These are phyloP conservation scores for Eciton burchellii DNA, from an alignment of 1,140 invertebrate genomes.

Conservation along the genomic window DNA sequence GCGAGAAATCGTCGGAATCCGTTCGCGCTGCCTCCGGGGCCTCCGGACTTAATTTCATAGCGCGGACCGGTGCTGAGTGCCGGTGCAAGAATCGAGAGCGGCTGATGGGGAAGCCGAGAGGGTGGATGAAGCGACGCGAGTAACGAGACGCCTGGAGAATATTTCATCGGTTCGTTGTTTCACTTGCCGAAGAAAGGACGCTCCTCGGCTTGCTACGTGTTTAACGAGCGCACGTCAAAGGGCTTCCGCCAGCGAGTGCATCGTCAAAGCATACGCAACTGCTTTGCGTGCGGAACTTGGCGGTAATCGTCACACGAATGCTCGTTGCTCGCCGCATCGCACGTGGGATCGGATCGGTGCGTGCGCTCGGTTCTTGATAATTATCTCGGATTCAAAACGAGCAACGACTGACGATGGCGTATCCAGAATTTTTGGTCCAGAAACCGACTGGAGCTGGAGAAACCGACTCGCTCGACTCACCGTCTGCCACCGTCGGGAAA, in stretches of 20 bases:
- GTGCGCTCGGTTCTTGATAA: not conserved
- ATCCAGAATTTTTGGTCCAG: no score
- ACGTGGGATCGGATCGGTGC: slow-evolving; percentile 14
- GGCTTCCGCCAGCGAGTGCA: slow-evolving; percentile 22
- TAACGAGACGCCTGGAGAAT: slow-evolving; percentile 46
- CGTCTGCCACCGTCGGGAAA: no score
- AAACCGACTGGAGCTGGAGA: no score
- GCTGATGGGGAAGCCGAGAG: slow-evolving; percentile 26
- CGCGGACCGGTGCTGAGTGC: slow-evolving; percentile 53
- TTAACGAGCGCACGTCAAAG: slow-evolving; percentile 48
- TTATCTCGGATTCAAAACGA: not conserved
- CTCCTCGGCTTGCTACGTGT: slow-evolving; percentile 25
- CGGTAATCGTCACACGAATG: slow-evolving; percentile 10
- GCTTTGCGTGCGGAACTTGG: slow-evolving; percentile 27
- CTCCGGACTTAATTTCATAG: slow-evolving; percentile 72
- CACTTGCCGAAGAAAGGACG: slow-evolving; percentile 7
- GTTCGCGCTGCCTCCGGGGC: slow-evolving; percentile 20
- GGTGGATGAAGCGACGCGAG: slow-evolving; percentile 23
- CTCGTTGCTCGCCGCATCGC: slow-evolving; percentile 3
- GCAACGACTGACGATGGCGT: no score
- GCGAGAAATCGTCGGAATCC: slow-evolving; percentile 54
- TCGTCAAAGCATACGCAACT: slow-evolving; percentile 9
- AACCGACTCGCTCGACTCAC: no score
- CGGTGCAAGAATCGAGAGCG: slow-evolving; percentile 49
- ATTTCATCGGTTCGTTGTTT: slow-evolving; percentile 47